Percentiles rank a stretch among this genome's conserved stretches.
Conservation (phyloP, 2,797 vertebrate species). For the Spondyliosoma cantharus region DNA sequence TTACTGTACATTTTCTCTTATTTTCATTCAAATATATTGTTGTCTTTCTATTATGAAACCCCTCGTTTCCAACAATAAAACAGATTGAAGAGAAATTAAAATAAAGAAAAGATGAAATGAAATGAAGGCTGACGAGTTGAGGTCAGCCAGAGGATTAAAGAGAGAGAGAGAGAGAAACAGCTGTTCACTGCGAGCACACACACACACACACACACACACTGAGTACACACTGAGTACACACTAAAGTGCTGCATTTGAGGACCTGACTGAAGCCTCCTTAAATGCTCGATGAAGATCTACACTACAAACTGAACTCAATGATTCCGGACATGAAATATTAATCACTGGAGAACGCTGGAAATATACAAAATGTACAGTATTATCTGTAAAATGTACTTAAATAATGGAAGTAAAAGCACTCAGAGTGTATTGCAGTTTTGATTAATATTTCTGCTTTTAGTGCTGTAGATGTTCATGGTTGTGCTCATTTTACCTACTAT, state of each 20-base stretch:
- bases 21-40: constrained; percentile 36
- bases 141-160: constrained; percentile 69
- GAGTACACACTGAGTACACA: neutral
- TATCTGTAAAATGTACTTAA: too few species aligned
- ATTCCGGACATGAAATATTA: constrained; percentile 34
- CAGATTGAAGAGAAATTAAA: constrained; percentile 62
- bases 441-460: too few species aligned
- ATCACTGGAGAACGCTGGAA: constrained; percentile 6
- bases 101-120: constrained; percentile 54
- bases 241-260: constrained; percentile 58
- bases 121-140: constrained; percentile 54
- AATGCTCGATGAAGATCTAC: constrained; percentile 38
- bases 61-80: constrained; percentile 44
- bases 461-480: too few species aligned
- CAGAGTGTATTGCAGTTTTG: too few species aligned
- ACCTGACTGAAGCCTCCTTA: constrained; percentile 47
- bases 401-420: neutral
- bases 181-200: constrained; percentile 46
- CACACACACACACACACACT: constrained; percentile 20
- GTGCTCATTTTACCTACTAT: too few species aligned
- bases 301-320: constrained; percentile 22
- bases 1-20: constrained; percentile 38
- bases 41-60: constrained; percentile 7
- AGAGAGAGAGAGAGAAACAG: constrained; percentile 66
- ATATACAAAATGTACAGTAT: constrained; percentile 4